These are phyloP conservation scores for Calliopum simillimum DNA, from an alignment of 2,888 invertebrate genomes.

Conservation along the genomic window DNA sequence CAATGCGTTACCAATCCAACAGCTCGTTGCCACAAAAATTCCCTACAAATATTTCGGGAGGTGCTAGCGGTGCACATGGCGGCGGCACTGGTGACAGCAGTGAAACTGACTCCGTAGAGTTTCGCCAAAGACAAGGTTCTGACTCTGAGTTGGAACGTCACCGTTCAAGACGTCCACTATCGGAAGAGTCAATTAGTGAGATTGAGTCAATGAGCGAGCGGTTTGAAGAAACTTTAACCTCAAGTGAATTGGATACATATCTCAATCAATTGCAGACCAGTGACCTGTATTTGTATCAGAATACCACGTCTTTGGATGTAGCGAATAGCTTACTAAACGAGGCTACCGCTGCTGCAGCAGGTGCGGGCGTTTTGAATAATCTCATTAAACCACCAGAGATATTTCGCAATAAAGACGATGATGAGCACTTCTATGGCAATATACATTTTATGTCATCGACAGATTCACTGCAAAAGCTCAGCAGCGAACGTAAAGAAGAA, in stretches of 20 bases:
- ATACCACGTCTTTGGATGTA: conserved; percentile 44
- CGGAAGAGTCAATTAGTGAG: conserved; percentile 79
- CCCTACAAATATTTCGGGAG: conserved; percentile 34
- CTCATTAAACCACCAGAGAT: conserved; percentile 66
- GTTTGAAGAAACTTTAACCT: conserved; percentile 70
- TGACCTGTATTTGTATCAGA: conserved; percentile 65
- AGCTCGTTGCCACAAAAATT: conserved; percentile 58
- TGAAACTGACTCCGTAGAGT: conserved; percentile 69
- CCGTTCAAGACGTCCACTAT: conserved; percentile 79
- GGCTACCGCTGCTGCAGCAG: conserved; percentile 48
- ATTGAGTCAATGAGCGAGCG: conserved; percentile 72
- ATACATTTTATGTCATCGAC: conserved; percentile 66
- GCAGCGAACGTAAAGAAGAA: conserved; percentile 47
- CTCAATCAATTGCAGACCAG: conserved; percentile 74
- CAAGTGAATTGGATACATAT: conserved; percentile 77
- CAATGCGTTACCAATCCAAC: conserved; percentile 61
- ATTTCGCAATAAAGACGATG: conserved; percentile 63
- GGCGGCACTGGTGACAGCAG: conserved; percentile 56
- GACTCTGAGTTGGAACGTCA: conserved; percentile 72
- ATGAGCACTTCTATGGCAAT: conserved; percentile 65
- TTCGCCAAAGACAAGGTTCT: conserved; percentile 67
- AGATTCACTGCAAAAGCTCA: conserved; percentile 62
- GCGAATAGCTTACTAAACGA: conserved; percentile 50
- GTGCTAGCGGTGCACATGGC: not conserved
- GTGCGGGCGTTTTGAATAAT: conserved; percentile 55